Evolutionary conservation across 1,140 invertebrate species (phyloP), one percentile per base, ranked within the genome.

Genomic region (Acromyrmex charruanus): DNA sequence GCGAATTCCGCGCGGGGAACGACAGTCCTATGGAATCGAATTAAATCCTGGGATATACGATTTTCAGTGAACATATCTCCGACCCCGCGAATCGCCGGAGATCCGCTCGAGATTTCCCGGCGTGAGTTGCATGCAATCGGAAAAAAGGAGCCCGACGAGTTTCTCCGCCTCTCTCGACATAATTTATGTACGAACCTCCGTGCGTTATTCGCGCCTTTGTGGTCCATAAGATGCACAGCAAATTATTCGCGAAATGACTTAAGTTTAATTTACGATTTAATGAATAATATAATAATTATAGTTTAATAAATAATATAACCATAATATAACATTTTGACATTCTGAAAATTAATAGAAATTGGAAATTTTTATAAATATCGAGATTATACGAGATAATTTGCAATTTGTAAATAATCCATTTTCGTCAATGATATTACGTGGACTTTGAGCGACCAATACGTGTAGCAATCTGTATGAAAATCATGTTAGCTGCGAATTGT

Each of bases 31-130:
- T 12, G 61, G 59, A 90, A 90, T 90, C 88, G 88, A 90, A 87
- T 89, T 87, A 90, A 90, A 90, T 81, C 75, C 86, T 31, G 44
- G 39, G 39, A 84, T 74, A 75, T 84, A 84, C 80, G 80, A 84
- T 84, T 84, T 63, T n/a, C 80, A 81, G 79, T 35, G 65, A 81
- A 68, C 79, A 81, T 75, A 59, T 84, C 80, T 69, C 69, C 25
- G 55, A 7, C 4, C 4, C 39, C 18, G 53, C 58, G 55, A 71
- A 81, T 81, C 79, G 66, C 66, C 51, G 21, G 35, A 81, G 66
- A 71, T 81, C 35, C 80, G 80, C 16, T 61, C 53, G 18, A 84
- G 69, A 84, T 84, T 75, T 61, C 7, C 55, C 55, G 55, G 25
- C 28, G 55, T 51, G 55, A 75, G 69, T 74, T 44, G 55, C 79